Percentiles rank a stretch among this genome's conserved stretches.
phyloP scores from a whole-genome alignment of 2,888 invertebrate species.

The Drosophila parthenogenetica region DNA sequence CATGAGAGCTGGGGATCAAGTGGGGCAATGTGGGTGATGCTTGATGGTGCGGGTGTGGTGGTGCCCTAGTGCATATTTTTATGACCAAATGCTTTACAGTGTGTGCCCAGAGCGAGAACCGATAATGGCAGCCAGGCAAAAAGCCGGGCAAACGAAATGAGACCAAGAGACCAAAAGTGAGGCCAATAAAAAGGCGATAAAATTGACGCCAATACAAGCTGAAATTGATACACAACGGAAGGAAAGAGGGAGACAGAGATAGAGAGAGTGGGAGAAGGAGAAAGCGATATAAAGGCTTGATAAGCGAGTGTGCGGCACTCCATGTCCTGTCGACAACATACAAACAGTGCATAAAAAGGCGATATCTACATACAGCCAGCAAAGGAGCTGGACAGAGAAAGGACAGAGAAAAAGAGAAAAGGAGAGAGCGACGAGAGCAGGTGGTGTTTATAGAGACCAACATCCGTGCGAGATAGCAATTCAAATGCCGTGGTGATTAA shows the following conservation, averaged over 20 bases:
- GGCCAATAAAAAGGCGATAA: conserved; percentile 82
- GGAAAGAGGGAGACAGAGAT: background rate
- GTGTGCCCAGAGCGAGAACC: conserved; percentile 51
- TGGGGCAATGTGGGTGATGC: background rate
- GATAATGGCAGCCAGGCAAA: conserved; percentile 62
- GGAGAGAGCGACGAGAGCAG: background rate
- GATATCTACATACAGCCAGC: conserved; percentile 53
- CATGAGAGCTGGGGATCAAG: conserved; percentile 16
- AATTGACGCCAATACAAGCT: conserved; percentile 65
- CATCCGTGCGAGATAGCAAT: conserved; percentile 62
- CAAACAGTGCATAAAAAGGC: conserved; percentile 65
- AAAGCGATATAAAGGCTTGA: conserved; percentile 26
- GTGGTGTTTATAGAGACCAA: conserved; percentile 50
- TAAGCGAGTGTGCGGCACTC: conserved; percentile 41
- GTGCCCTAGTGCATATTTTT: conserved; percentile 67
- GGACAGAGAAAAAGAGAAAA: background rate
- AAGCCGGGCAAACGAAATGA: conserved; percentile 60
- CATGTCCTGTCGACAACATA: conserved; percentile 57
- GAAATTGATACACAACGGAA: conserved; percentile 16
- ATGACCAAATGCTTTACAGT: conserved; percentile 58
- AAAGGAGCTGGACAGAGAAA: conserved; percentile 1
- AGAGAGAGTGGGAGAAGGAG: conserved; percentile 5
- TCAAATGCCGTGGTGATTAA: conserved; percentile 79
- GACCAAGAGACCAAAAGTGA: conserved; percentile 71
- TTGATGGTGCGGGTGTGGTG: too few species aligned